These are phyloP conservation scores for Aplocera efformata DNA, from an alignment of 2,888 invertebrate genomes.

Conservation along the genomic window DNA sequence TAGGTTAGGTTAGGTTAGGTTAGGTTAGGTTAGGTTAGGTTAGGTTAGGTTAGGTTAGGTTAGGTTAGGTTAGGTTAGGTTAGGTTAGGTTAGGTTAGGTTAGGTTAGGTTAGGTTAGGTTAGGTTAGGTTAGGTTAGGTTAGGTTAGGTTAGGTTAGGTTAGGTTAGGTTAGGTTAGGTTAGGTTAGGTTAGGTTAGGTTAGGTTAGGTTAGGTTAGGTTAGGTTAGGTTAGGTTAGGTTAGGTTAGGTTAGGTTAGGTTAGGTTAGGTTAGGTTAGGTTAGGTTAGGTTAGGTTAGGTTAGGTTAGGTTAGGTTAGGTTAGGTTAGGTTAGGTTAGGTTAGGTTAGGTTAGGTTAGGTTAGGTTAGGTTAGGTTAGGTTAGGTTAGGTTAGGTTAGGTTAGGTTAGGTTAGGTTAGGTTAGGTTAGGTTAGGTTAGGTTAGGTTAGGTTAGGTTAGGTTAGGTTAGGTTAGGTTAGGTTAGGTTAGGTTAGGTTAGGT, in stretches of 20 bases:
- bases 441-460: conserved; percentile 1
- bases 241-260: conserved; percentile 1
- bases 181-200: conserved; percentile 1
- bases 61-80: conserved; percentile 1
- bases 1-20: conserved; percentile 1
- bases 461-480: conserved; percentile 1
- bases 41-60: conserved; percentile 1
- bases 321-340: conserved; percentile 1
- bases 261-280: conserved; percentile 1
- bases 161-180: conserved; percentile 1
- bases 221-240: conserved; percentile 1
- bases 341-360: conserved; percentile 1
- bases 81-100: conserved; percentile 1
- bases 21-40: conserved; percentile 1
- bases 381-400: conserved; percentile 1
- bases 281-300: conserved; percentile 1
- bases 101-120: conserved; percentile 1
- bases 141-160: conserved; percentile 1
- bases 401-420: conserved; percentile 1
- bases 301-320: conserved; percentile 1
- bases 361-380: conserved; percentile 1
- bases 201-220: conserved; percentile 1
- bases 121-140: conserved; percentile 1
- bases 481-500: conserved; percentile 1
- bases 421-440: conserved; percentile 1